Conservation (phyloP, 2,113 vertebrate species). For the Notothenia rossii region DNA sequence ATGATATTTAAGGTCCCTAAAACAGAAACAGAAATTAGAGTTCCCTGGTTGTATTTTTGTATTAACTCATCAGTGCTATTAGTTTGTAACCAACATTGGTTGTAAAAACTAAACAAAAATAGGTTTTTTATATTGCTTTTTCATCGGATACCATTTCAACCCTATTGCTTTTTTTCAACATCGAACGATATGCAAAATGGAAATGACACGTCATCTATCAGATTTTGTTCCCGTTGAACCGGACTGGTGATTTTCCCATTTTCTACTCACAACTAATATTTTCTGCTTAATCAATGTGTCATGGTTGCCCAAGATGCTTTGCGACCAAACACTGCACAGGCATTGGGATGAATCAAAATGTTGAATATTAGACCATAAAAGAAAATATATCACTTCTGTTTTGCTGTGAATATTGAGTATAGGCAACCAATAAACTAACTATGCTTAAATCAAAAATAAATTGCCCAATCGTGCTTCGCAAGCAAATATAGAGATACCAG, state of each 20-base stretch:
- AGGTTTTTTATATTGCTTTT: neutral
- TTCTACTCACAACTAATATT: neutral
- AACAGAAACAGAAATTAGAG: neutral
- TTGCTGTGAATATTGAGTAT: conserved; percentile 2
- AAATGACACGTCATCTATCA: conserved; percentile 16
- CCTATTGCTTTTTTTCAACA: neutral
- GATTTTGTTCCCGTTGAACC: neutral
- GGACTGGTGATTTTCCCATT: neutral
- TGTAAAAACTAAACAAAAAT: conserved; percentile 23
- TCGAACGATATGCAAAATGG: neutral
- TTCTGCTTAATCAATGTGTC: neutral
- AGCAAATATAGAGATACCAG: conserved; percentile 32
- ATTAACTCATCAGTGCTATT: neutral
- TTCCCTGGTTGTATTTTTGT: neutral
- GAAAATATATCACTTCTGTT: neutral
- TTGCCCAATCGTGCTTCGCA: conserved; percentile 2
- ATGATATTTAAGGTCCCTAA: neutral
- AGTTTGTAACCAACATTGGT: neutral
- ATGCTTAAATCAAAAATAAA: neutral
- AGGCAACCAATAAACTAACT: conserved; percentile 22
- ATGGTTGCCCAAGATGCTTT: neutral
- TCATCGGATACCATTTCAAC: neutral
- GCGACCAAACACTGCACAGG: neutral
- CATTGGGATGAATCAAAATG: conserved; percentile 3
- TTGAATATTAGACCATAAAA: conserved; percentile 17